A percentile compares a stretch with the other conserved stretches of the same genome.
phyloP scores from a whole-genome alignment of 2,888 invertebrate species.

The Metalampra italica region DNA sequence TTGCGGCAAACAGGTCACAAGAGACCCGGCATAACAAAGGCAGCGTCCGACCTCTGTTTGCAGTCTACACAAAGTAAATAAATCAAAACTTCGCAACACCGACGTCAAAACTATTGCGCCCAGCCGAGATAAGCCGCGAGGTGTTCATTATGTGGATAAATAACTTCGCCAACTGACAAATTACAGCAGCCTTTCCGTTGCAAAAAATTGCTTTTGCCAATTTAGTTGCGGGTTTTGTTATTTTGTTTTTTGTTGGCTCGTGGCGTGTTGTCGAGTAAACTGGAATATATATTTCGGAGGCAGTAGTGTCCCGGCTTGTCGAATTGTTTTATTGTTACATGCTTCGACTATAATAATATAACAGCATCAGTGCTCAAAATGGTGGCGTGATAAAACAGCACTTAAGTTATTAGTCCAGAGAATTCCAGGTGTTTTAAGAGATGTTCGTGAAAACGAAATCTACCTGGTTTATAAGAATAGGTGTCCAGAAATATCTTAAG shows the following conservation, averaged over 20 bases:
- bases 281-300: conserved; percentile 1
- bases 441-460: too few relatives aligned
- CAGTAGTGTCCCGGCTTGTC: too few relatives aligned
- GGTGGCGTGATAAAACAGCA: too few relatives aligned
- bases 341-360: too few relatives aligned
- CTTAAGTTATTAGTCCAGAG: too few relatives aligned
- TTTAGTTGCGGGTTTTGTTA: conserved; percentile 10
- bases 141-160: conserved; percentile 61
- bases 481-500: too few relatives aligned
- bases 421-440: too few relatives aligned
- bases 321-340: too few relatives aligned
- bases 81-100: conserved; percentile 46
- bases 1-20: not conserved
- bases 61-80: conserved; percentile 45
- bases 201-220: conserved; percentile 11
- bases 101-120: conserved; percentile 44
- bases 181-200: conserved; percentile 15
- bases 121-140: conserved; percentile 43
- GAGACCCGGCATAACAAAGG: conserved; percentile 3
- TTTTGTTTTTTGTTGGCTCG: conserved; percentile 8
- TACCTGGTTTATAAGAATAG: too few relatives aligned
- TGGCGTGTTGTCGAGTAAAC: conserved; percentile 5
- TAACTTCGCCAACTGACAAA: conserved; percentile 51
- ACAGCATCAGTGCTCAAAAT: too few relatives aligned
- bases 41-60: conserved; percentile 21